Conservation (phyloP, 2,888 invertebrate genomes). For the Podotricha telesiphe region DNA sequence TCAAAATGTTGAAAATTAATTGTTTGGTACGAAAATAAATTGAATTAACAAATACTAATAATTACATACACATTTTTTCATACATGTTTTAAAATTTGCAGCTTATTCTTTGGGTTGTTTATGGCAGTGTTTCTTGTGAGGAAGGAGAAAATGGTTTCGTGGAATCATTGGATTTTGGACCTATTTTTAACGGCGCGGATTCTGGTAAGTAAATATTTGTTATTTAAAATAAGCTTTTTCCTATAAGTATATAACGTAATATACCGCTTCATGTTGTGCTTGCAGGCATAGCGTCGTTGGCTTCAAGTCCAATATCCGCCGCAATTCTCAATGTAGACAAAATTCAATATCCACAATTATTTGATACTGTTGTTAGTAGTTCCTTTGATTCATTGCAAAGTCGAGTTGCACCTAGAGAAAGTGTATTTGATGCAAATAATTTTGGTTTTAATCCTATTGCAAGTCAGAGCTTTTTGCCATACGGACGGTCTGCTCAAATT, state of each 20-base stretch:
- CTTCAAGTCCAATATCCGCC: conserved; percentile 73
- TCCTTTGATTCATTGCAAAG: conserved; percentile 75
- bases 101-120: conserved; percentile 74
- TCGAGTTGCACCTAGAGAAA: conserved; percentile 69
- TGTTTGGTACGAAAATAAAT: conserved; percentile 65
- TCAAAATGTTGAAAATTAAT: conserved; percentile 67
- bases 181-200: conserved; percentile 76
- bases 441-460: conserved; percentile 80
- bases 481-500: conserved; percentile 64
- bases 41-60: conserved; percentile 23
- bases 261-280: conserved; percentile 47
- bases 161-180: conserved; percentile 81
- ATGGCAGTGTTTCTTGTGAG: conserved; percentile 65
- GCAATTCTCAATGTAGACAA: conserved; percentile 76
- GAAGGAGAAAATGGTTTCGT: conserved; percentile 75
- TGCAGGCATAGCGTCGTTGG: conserved; percentile 76
- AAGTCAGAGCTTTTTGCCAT: conserved; percentile 70
- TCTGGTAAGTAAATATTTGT: conserved; percentile 56
- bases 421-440: conserved; percentile 70
- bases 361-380: conserved; percentile 78
- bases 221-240: conserved; percentile 21
- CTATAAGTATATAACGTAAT: conserved; percentile 16
- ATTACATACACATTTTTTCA: conserved; percentile 11
- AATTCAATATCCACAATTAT: conserved; percentile 73
- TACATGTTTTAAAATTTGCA: conserved; percentile 57